These are phyloP conservation scores for Mycalesis mineus DNA, from an alignment of 2,888 invertebrate species.

Conservation along the genomic window DNA sequence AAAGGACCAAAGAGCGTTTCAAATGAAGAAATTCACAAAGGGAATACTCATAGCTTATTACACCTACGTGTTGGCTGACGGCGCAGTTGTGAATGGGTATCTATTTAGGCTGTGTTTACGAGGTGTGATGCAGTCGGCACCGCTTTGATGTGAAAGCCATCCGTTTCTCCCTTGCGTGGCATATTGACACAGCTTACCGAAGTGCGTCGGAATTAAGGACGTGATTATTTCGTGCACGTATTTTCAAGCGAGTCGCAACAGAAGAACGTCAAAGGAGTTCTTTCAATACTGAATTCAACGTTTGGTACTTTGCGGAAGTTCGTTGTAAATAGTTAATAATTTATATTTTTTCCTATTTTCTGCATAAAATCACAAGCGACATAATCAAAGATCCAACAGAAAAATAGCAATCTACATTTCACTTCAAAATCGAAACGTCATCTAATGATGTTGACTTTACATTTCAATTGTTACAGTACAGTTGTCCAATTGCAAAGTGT, in stretches of 20 bases:
- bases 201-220: slow-evolving; percentile 33
- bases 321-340: too few species aligned
- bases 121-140: slow-evolving; percentile 48
- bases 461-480: too few species aligned
- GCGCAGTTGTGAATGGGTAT: slow-evolving; percentile 27
- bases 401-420: too few species aligned
- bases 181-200: slow-evolving; percentile 59
- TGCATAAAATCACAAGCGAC: too few species aligned
- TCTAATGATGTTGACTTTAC: too few species aligned
- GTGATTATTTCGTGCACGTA: slow-evolving; percentile 21
- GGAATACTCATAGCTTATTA: slow-evolving; percentile 25
- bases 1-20: slow-evolving; percentile 4
- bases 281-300: too few species aligned
- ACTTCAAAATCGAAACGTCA: too few species aligned
- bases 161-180: slow-evolving; percentile 51
- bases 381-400: too few species aligned
- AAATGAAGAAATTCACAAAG: slow-evolving; percentile 15
- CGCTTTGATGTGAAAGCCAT: slow-evolving; percentile 73
- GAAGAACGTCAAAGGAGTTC: too few species aligned
- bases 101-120: slow-evolving; percentile 40
- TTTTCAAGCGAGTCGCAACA: slow-evolving; percentile 8
- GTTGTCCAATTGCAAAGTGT: too few species aligned
- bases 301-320: too few species aligned
- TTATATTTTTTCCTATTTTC: too few species aligned
- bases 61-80: slow-evolving; percentile 22